Evolutionary conservation across 2,888 invertebrate species (phyloP), one percentile per base, ranked within the genome.

Genomic region (Folsomia manolachei): DNA sequence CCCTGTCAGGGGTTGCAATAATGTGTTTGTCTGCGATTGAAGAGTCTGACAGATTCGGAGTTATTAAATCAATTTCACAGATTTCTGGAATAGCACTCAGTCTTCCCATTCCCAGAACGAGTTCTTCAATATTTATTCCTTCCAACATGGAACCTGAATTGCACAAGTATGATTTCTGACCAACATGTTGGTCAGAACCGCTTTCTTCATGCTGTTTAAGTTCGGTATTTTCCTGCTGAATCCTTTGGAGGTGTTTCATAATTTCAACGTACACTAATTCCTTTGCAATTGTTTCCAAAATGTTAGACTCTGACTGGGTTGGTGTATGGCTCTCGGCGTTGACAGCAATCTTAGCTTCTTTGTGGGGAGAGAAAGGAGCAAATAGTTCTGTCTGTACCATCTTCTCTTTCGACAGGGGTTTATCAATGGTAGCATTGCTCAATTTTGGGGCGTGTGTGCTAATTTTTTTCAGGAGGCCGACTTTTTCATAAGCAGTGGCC

Each of bases 231-330:
- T 70, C 65, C 18, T 14, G 25, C 39, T 65, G 60, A 53, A 21
- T 21, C 1, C 7, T 26, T 21, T 60, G n/a, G 19, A 69, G 27
- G 24, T 69, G 70, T 27, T 71, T 69, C 1, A 75, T 63, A 11
- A 77, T 68, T 69, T 77, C 77, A 27, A 39, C 60, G 64, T 74
- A 71, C 19, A 77, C 72, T 4, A 77, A 51, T 27, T 77, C 77
- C n/a, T 71, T 56, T 2, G 75, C 75, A 21, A 77, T 70, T 71
- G 72, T 68, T 25, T 72, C 71, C 18, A 77, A 60, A 27, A 63
- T 60, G 11, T 63, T 24, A 0, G 18, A 19, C 11, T 56, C 21
- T 14, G 19, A 7, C 7, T 21, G 18, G 19, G 11, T 56, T 18
- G 7, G 4, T 56, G 56, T n/a, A 4, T 18, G 11, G 4, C 19